Base-by-base conservation (phyloP, 2,113 vertebrate species). In the Urocynchramus pylzowi region DNA sequence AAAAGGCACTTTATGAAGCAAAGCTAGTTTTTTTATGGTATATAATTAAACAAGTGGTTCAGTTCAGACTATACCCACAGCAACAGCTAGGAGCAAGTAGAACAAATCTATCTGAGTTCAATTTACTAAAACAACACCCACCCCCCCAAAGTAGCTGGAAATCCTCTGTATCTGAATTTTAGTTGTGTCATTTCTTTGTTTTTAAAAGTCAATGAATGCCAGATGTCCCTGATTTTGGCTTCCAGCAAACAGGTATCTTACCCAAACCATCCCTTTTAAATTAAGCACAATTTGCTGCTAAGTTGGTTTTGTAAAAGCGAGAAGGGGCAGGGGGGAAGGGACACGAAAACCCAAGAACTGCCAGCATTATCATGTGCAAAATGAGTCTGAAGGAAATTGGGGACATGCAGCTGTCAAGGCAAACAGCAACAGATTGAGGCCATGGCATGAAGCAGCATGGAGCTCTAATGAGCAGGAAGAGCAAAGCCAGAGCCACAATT, bases 171-270 rank as follows among this genome's bases (percentile, higher is more conserved):
- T 89, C 65, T 95, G 74, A 65, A 50, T 96, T 94, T 95, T 84
- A 45, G 28, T 93, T 87, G 83, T 96, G 91, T 89, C 69, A 91
- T 95, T 96, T 89, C 84, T 94, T 45, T 94, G 81, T 53, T 76
- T 91, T 95, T 87, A 94, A 71, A 95, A 96, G 77, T 47, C 91
- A 95, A 89, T 94, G 84, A 93, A 96, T 95, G 91, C 91, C 96
- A 94, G 94, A 97, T 94, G 91, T 89, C 65, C 57, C 70, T 60
- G 81, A 79, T 49, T 76, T 84, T 82, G 28, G 65, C 89, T 82
- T 82, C 65, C 82, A 95, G 69, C 53, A 75, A 95, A 84, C 87
- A 97, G 93, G 94, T 97, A 95, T 89, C 53, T 94, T 91, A 70
- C 79, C 82, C 70, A 92, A 90, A 88, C n/a, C 57, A 91, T 45